A percentile compares a stretch with the other conserved stretches of the same genome.
Evolutionary conservation across 2,113 vertebrate genomes (phyloP).

Genomic region (Pterocles gutturalis): DNA sequence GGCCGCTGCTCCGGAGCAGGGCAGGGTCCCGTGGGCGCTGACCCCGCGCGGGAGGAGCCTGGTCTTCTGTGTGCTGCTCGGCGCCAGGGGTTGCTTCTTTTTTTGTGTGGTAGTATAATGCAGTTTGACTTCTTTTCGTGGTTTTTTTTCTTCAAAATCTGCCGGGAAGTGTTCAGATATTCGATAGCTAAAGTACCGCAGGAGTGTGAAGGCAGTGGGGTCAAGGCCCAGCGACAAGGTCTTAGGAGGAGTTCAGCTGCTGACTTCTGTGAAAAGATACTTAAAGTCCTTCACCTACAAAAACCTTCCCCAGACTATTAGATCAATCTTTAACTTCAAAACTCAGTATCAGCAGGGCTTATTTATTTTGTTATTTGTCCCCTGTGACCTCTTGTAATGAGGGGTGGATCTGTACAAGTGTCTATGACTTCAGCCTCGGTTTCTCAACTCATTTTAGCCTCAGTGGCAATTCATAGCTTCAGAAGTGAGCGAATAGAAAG

Average conservation of each 20-base stretch:
- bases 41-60: not conserved
- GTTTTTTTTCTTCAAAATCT: not conserved
- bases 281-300: not conserved
- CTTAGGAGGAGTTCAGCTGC: not conserved
- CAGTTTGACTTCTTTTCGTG: not conserved
- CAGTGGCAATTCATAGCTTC: rapidly evolving
- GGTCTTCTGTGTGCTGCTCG: not conserved
- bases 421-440: not conserved
- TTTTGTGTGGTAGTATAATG: not conserved
- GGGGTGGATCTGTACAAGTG: not conserved
- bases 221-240: rapidly evolving
- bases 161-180: not conserved
- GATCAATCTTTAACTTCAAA: not conserved
- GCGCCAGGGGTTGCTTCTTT: not conserved
- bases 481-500: not conserved
- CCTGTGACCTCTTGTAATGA: not conserved
- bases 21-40: not conserved
- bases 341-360: not conserved
- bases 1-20: not conserved
- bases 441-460: not conserved
- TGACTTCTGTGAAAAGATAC: not conserved
- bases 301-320: not conserved
- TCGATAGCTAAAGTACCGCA: rapidly evolving
- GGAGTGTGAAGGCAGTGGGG: not conserved
- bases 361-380: not conserved